A percentile compares a stretch with the other conserved stretches of the same genome.
These are phyloP conservation scores for Dorcus parallelipipedus DNA, from an alignment of 2,888 invertebrate genomes.

Conservation along the genomic window DNA sequence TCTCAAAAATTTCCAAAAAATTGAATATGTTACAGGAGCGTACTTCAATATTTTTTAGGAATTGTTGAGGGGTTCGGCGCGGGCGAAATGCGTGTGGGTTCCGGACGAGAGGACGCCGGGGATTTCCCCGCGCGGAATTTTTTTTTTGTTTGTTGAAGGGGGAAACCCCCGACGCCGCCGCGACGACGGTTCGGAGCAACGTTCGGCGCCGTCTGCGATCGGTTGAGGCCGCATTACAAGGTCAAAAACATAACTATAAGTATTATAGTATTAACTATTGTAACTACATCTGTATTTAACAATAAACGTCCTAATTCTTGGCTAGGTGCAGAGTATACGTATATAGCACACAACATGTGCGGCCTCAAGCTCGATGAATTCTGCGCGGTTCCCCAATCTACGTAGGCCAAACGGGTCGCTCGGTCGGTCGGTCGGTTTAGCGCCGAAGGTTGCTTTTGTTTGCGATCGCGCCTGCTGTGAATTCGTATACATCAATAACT, in stretches of 20 bases:
- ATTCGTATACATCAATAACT: constrained; percentile 18
- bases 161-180: neutral
- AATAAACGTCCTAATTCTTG: constrained; percentile 4
- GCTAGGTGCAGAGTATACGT: constrained; percentile 1
- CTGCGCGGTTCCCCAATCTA: no score
- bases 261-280: constrained; percentile 7
- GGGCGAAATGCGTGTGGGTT: neutral
- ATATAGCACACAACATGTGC: neutral
- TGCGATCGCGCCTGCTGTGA: neutral
- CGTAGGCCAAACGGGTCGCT: no score
- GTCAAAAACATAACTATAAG: constrained; percentile 1
- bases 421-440: no score
- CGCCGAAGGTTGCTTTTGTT: neutral
- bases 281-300: constrained; percentile 5
- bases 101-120: neutral
- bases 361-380: neutral
- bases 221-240: neutral
- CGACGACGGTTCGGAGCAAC: neutral
- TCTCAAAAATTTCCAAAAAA: constrained; percentile 6
- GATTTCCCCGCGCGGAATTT: neutral
- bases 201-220: neutral
- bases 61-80: neutral
- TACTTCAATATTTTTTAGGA: neutral
- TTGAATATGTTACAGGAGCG: neutral
- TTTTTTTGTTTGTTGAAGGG: neutral